phyloP scores from a whole-genome alignment of 2,888 invertebrate species.

The Eurois occulta region DNA sequence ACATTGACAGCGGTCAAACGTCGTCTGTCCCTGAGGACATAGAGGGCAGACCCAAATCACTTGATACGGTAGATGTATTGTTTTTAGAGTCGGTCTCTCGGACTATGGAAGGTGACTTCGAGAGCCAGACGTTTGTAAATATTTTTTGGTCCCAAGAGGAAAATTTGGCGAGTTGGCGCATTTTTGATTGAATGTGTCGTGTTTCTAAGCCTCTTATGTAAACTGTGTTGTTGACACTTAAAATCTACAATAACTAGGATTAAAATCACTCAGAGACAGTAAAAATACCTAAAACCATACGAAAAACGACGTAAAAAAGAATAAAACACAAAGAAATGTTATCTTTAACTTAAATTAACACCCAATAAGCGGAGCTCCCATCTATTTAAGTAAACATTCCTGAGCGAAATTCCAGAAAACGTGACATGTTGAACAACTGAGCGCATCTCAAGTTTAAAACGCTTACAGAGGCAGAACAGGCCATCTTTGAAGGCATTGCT shows the following conservation, averaged over 20 bases:
- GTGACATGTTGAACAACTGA: constrained; percentile 48
- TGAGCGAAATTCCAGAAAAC: constrained; percentile 52
- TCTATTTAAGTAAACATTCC: constrained; percentile 49
- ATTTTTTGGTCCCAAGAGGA: constrained; percentile 53
- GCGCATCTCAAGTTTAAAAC: constrained; percentile 68
- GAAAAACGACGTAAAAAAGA: constrained; percentile 6
- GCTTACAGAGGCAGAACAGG: constrained; percentile 56
- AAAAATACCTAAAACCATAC: not conserved
- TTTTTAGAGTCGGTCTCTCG: constrained; percentile 51
- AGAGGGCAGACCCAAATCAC: constrained; percentile 69
- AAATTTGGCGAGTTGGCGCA: constrained; percentile 36
- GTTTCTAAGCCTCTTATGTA: not conserved
- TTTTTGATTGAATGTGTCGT: constrained; percentile 36
- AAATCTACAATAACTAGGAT: not conserved
- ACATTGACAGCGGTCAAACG: constrained; percentile 80
- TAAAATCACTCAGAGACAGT: not conserved
- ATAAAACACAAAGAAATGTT: constrained; percentile 20
- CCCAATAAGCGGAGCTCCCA: constrained; percentile 34
- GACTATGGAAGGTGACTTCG: constrained; percentile 54
- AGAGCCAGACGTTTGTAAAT: constrained; percentile 52
- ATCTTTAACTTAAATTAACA: constrained; percentile 27
- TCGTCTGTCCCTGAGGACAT: constrained; percentile 68
- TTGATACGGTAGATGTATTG: constrained; percentile 64
- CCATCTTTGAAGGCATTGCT: constrained; percentile 78
- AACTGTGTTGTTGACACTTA: not conserved